Percentiles rank a stretch among this genome's conserved stretches.
These are phyloP conservation scores for Lysandra bellargus DNA, from an alignment of 2,888 invertebrate genomes.

Conservation along the genomic window DNA sequence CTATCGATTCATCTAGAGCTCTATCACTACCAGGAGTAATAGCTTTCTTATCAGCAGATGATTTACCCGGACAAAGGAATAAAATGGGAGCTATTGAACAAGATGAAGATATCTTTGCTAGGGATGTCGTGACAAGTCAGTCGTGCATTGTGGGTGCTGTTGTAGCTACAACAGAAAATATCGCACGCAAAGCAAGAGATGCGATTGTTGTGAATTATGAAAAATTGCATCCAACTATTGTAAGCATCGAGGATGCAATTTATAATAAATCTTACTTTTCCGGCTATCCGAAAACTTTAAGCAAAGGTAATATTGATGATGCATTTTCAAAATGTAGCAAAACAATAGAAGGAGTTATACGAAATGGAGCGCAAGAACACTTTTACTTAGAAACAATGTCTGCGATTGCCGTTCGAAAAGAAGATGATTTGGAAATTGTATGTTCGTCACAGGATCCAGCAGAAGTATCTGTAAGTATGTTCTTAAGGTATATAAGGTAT, in stretches of 20 bases:
- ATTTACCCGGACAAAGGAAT: constrained; percentile 84
- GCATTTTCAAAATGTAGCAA: constrained; percentile 84
- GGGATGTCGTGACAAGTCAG: constrained; percentile 85
- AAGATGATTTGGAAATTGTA: constrained; percentile 92
- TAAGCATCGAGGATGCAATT: constrained; percentile 94
- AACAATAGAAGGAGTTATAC: constrained; percentile 84
- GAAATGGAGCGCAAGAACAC: constrained; percentile 92
- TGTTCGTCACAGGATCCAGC: constrained; percentile 90
- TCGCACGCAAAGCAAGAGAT: constrained; percentile 89
- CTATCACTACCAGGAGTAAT: constrained; percentile 87
- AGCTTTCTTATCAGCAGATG: constrained; percentile 87
- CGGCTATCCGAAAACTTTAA: constrained; percentile 75
- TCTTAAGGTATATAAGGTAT: background rate
- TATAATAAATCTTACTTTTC: constrained; percentile 83
- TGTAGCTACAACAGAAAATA: constrained; percentile 86
- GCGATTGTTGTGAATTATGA: constrained; percentile 89
- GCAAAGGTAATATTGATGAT: constrained; percentile 83
- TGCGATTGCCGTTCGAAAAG: constrained; percentile 83
- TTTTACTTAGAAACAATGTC: constrained; percentile 92
- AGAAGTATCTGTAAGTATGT: constrained; percentile 82
- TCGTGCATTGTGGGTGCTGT: constrained; percentile 91
- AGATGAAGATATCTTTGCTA: constrained; percentile 92
- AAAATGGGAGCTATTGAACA: constrained; percentile 85
- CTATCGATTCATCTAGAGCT: constrained; percentile 88
- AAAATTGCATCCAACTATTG: constrained; percentile 86